These are phyloP conservation scores for Trogon melanurus DNA, from an alignment of 2,113 vertebrate species.

Conservation along the genomic window DNA sequence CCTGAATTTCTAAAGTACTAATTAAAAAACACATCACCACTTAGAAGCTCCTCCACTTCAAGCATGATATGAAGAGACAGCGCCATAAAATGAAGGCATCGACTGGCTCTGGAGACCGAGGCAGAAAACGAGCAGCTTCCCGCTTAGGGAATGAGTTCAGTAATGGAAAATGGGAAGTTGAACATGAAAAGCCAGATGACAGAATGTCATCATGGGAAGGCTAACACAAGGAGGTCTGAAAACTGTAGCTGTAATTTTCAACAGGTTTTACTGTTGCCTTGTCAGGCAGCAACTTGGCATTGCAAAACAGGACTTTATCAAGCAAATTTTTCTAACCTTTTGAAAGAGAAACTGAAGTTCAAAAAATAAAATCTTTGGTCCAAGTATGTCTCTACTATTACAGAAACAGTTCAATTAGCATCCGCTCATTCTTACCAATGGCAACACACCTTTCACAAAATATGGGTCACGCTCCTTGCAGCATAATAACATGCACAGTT, in stretches of 20 bases:
- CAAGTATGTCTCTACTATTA: background rate
- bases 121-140: background rate
- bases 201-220: background rate
- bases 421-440: background rate
- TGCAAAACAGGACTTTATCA: background rate
- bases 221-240: background rate
- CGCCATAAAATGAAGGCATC: background rate
- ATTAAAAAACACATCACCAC: background rate
- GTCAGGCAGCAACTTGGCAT: background rate
- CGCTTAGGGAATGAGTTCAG: background rate
- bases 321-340: background rate
- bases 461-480: background rate
- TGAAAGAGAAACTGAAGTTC: background rate
- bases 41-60: background rate
- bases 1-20: background rate
- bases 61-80: background rate
- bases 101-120: rapidly evolving
- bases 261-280: background rate
- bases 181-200: background rate
- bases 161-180: background rate
- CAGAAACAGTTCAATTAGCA: background rate
- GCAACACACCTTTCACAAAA: background rate
- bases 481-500: background rate
- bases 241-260: background rate
- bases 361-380: background rate